Evolutionary conservation across 2,888 invertebrate species (phyloP), one percentile per base, ranked within the genome.

Genomic region (Napeogenes sylphis): DNA sequence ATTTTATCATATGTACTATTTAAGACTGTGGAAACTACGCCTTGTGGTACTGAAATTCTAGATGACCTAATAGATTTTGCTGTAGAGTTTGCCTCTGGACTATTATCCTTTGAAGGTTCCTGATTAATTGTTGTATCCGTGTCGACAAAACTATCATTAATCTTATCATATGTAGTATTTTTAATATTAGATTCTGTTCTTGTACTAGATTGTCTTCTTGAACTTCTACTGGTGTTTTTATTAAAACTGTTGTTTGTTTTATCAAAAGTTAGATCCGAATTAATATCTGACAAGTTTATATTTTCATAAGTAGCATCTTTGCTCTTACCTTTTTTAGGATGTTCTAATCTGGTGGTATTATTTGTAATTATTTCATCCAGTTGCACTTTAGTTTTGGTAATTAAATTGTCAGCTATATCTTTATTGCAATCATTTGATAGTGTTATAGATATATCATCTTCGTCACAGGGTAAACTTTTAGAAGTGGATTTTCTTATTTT

Each of bases 121-220:
- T 67, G 62, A 13, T 61, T 62, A 59, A 32, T 55, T n/a, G 69
- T 72, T 63, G 70, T 70, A 4, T 64, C 59, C 21, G 21, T 21
- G 21, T 21, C 21, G 21, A 66, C 60, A 0, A 60, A 46, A 33
- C 42, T 45, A 13, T 59, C 42, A 12, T 67, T 59, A 57, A 55
- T 69, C 59, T 70, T 72, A 55, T 76, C 74, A 64, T 70, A 73
- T 14, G 71, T 68, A 12, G 56, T 46, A 56, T 71, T 65, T 56
- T 63, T 67, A 5, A 66, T 51, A 42, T 56, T 66, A 0, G 66
- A 68, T 59, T 64, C 73, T 46, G 61, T 65, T 67, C 66, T 73
- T n/a, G 53, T 45, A 8, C n/a, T 63, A 21, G 21, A 21, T 67
- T 2, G 61, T 55, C 57, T 58, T 12, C 61, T 65, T 59, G 63